phyloP scores from a whole-genome alignment of 2,888 invertebrate genomes.

The Chironomus riparius region DNA sequence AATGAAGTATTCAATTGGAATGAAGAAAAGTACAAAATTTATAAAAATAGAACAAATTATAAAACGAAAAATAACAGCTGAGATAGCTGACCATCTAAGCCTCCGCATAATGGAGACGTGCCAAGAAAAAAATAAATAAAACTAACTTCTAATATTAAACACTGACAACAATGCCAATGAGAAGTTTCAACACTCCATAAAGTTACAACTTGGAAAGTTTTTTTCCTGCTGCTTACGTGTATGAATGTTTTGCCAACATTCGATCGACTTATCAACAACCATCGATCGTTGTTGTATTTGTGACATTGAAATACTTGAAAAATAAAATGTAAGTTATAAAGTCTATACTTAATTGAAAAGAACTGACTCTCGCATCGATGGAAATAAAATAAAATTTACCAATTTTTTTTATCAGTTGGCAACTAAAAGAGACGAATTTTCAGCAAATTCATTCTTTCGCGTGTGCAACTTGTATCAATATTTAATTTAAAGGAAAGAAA shows the following conservation, averaged over 20 bases:
- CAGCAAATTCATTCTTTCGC: neutral
- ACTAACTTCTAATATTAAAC: neutral
- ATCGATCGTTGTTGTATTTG: neutral
- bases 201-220: neutral
- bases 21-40: neutral
- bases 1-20: neutral
- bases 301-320: neutral
- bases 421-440: neutral
- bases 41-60: slow-evolving; percentile 10
- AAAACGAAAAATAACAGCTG: slow-evolving; percentile 13
- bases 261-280: neutral
- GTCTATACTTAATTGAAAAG: neutral
- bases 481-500: neutral
- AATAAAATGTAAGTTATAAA: neutral
- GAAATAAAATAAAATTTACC: neutral
- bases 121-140: slow-evolving; percentile 12
- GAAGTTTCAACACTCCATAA: neutral
- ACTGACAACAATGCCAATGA: too few relatives aligned
- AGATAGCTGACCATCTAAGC: neutral
- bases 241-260: too few relatives aligned
- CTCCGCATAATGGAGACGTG: slow-evolving; percentile 19
- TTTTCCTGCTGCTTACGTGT: neutral
- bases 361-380: neutral
- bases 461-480: slow-evolving; percentile 24
- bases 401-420: slow-evolving; percentile 15